Evolutionary conservation across 2,113 vertebrate species (phyloP), one percentile per base, ranked within the genome.

Genomic region (Pelecanoides urinatrix): DNA sequence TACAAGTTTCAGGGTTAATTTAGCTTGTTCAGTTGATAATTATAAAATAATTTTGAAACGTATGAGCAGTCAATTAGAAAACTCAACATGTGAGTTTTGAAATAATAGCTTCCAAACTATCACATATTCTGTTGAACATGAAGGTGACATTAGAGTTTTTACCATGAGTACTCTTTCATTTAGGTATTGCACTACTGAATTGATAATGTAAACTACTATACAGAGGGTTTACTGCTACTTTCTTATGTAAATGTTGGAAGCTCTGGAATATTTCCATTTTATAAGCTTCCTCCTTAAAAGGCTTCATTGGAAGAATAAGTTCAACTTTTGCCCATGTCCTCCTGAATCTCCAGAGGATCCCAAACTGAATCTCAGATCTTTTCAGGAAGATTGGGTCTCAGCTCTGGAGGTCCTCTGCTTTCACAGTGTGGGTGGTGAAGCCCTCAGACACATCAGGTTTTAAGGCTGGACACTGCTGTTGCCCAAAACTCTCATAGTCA

Each of bases 51-150:
- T 91, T 94, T 92, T 94, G 74, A 90, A 79, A 92, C 0, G 2
- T 90, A 38, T 45, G 90, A 92, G 56, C 91, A 87, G 66, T 91
- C 87, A 92, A 56, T 88, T 76, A 96, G 91, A 94, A 96, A 95
- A 92, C 92, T 80, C 84, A 91, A n/a, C 56, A 29, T 84, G 59
- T 63, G 76, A 61, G 16, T 74, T 94, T 71, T 85, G 81, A 90
- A 94, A 88, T 73, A 91, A 59, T 67, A 65, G 66, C 85, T 96
- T 88, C 66, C 47, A 79, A 71, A 56, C 20, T 82, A 58, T 58
- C 20, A n/a, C 6, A 5, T 80, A 75, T 26, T 90, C 72, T 85
- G 72, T 90, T 0, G 6, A 78, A 88, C 56, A 52, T 86, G 78
- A 94, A 92, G 79, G 82, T 88, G 75, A 88, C 74, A 86, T 86